Base-by-base conservation (phyloP, 2,797 vertebrate genomes). In the Taeniopygia guttata region DNA sequence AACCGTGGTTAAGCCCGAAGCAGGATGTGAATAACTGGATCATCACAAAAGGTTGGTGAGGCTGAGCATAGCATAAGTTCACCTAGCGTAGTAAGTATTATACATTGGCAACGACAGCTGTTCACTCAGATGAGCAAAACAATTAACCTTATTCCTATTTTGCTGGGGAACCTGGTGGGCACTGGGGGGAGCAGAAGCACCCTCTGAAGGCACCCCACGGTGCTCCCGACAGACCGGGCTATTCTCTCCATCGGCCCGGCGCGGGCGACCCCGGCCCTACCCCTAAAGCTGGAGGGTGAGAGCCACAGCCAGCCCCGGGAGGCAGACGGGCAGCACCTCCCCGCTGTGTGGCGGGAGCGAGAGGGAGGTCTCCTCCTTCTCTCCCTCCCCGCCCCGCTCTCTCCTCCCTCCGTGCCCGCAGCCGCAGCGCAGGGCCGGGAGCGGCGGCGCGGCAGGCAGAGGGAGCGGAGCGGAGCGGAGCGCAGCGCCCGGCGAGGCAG, bases 401-500 rank as follows among this genome's bases (percentile, higher is more conserved):
- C 67, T 62, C 83, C 75, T 64, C 85, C 88, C 66, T 46, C 51
- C 15, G n/a, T 16, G 62, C 62, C 82, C 2, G 82, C 91, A 93
- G 86, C 85, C 79, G 95, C 93, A 91, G 85, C 85, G 85, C 74
- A 89, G 38, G 72, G 72, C 87, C 16, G 93, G 87, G 69, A 87
- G 75, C 85, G 68, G 58, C 79, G 89, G 94, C 93, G 63, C 79
- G 27, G 87, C 79, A 43, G 60, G 74, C 85, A 48, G 22, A 86
- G 66, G 48, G 22, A 86, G 66, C 36, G 36, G 36, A 9, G 36
- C 36, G 36, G 36, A 9, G 36, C 25, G 45, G 49, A 59, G n/a
- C n/a, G n/a, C 48, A 48, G 67, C 36, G 40, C 68, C 78, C 94
- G 68, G 86, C 69, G 59, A 80, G 90, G 43, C 66, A 79, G 67